Percentiles rank a stretch among this genome's conserved stretches.
phyloP scores from a whole-genome alignment of 2,888 invertebrate genomes.

The Andricus quercusramuli region DNA sequence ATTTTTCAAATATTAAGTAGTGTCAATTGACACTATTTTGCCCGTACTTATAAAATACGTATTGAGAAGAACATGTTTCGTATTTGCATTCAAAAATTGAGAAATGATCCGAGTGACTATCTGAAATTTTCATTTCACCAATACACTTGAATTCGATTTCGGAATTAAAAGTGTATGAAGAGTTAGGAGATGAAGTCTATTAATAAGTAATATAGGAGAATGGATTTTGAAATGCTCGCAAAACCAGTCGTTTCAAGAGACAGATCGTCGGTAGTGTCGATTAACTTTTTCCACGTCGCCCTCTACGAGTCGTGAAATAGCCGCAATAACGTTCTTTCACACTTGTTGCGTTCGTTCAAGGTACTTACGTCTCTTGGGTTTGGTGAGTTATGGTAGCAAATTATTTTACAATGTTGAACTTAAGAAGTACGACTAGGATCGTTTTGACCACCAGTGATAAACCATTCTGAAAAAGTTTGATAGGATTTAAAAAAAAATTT shows the following conservation, averaged over 20 bases:
- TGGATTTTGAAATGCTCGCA: background rate
- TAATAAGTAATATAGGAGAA: background rate
- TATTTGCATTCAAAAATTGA: background rate
- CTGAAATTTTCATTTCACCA: too few relatives aligned
- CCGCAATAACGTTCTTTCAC: slow-evolving; percentile 69
- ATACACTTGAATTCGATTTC: too few relatives aligned
- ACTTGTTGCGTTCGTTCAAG: slow-evolving; percentile 69
- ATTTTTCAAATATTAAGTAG: too few relatives aligned
- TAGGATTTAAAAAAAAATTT: too few relatives aligned
- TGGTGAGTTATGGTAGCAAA: slow-evolving; percentile 56
- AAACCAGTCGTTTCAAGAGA: background rate
- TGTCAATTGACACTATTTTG: too few relatives aligned
- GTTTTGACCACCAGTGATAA: slow-evolving; percentile 24
- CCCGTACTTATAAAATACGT: too few relatives aligned
- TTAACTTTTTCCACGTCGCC: slow-evolving; percentile 66
- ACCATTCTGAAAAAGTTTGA: background rate
- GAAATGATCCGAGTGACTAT: background rate
- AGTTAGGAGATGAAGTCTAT: background rate
- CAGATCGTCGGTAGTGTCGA: slow-evolving; percentile 52
- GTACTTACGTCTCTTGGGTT: slow-evolving; percentile 60
- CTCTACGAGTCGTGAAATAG: slow-evolving; percentile 67
- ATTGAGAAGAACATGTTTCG: too few relatives aligned
- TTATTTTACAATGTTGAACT: slow-evolving; percentile 57
- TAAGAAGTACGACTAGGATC: slow-evolving; percentile 44
- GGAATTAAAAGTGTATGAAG: background rate